Evolutionary conservation across 2,888 invertebrate species (phyloP).

Genomic region (Pandemis cinnamomeana): DNA sequence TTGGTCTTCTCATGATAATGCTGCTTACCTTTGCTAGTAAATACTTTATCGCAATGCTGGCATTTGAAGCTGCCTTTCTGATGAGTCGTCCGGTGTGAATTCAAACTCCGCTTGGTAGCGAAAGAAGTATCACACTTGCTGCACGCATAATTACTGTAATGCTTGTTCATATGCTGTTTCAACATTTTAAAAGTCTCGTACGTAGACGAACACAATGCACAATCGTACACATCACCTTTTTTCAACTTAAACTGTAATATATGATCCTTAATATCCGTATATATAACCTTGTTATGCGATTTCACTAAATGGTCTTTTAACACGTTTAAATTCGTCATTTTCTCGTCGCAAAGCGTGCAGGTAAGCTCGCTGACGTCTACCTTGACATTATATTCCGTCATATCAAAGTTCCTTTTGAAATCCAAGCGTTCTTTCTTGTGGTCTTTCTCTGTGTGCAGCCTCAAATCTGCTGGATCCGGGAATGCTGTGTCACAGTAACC

Average conservation of each 20-base stretch:
- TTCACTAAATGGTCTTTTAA: slow-evolving; percentile 66
- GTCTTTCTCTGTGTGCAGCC: slow-evolving; percentile 52
- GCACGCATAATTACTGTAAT: slow-evolving; percentile 71
- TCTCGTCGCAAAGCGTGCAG: slow-evolving; percentile 61
- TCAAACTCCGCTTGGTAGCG: slow-evolving; percentile 67
- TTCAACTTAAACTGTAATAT: slow-evolving; percentile 70
- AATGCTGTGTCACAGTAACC: slow-evolving; percentile 65
- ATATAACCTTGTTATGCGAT: slow-evolving; percentile 56
- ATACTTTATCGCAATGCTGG: slow-evolving; percentile 72
- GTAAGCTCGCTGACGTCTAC: slow-evolving; percentile 60
- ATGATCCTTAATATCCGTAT: slow-evolving; percentile 71
- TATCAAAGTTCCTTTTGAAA: slow-evolving; percentile 61
- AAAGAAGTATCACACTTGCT: slow-evolving; percentile 64
- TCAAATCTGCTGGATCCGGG: slow-evolving; percentile 67
- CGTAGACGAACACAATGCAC: slow-evolving; percentile 66
- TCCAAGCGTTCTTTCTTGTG: slow-evolving; percentile 60
- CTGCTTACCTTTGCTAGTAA: slow-evolving; percentile 63
- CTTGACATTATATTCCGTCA: slow-evolving; percentile 65
- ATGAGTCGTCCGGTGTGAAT: slow-evolving; percentile 65
- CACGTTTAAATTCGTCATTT: slow-evolving; percentile 52
- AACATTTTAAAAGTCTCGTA: slow-evolving; percentile 78
- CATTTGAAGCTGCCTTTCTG: slow-evolving; percentile 72
- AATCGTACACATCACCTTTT: slow-evolving; percentile 69
- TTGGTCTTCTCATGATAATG: slow-evolving; percentile 74
- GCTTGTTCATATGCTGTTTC: slow-evolving; percentile 76